Base-by-base conservation (phyloP, 2,888 invertebrate species). In the Tipula lateralis region DNA sequence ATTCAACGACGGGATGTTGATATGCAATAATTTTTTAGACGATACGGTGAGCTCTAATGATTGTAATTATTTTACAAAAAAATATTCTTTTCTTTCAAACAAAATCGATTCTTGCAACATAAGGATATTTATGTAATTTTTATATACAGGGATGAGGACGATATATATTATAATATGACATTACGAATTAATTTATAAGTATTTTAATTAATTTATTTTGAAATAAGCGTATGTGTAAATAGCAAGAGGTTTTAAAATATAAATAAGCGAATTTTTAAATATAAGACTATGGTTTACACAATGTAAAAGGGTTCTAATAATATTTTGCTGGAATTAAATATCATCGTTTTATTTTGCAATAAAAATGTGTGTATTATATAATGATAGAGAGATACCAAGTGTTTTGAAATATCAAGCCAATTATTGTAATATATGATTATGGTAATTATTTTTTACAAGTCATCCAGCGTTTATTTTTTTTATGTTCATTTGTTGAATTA, bases 141-240 rank as follows among this genome's bases (percentile, higher is more conserved):
- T 0, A n/a, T n/a, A 24, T 66, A 24, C 7, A 66, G 66, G 66
- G 24, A 66, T 13, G 32, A n/a, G n/a, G n/a, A n/a, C n/a, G n/a
- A n/a, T 36, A 36, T 36, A n/a, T n/a, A n/a, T n/a, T 32, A 32
- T 32, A 32, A 39, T 44, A 66, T 66, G 84, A 85, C 81, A 84
- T 84, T 83, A 85, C 83, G 32, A 34, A 30, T 82, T 44, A 84
- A 84, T 66, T 34, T 81, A 82, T 66, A 80, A 44, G 84, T 84
- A 84, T 85, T 84, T 85, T 85, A 83, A 66, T 24, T 24, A 24
- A 66, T 44, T n/a, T 12, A 32, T 32, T 44, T 44, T 44, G 16
- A 44, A 44, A 44, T 6, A 44, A 44, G 1, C n/a, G n/a, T 19
- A 24, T 66, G 66, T 66, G 66, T 66, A 66, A 66, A 66, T 66